A percentile compares a stretch with the other conserved stretches of the same genome.
Evolutionary conservation across 2,797 vertebrate genomes (phyloP).

Genomic region (Toxotes lorentzi): DNA sequence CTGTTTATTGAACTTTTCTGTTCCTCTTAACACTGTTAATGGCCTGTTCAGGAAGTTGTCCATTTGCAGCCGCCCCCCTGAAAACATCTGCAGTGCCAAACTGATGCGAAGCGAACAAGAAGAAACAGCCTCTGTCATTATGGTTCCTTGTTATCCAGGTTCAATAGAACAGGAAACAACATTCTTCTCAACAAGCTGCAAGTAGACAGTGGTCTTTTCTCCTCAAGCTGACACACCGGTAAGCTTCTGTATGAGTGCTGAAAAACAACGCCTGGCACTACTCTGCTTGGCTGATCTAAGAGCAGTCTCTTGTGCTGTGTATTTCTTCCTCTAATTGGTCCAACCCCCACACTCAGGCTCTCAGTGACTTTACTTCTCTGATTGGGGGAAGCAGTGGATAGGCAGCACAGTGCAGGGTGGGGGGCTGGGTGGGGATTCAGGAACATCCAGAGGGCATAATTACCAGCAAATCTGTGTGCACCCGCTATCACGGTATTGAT

Average conservation of each 20-base stretch:
- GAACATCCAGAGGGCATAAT: constrained; percentile 75
- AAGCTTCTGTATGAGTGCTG: constrained; percentile 50
- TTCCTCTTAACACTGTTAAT: constrained; percentile 17
- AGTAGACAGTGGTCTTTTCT: constrained; percentile 51
- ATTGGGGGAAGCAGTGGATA: constrained; percentile 36
- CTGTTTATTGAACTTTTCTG: constrained; percentile 1
- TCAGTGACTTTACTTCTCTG: constrained; percentile 46
- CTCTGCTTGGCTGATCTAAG: constrained; percentile 67
- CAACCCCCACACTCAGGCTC: constrained; percentile 41
- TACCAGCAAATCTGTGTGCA: constrained; percentile 68
- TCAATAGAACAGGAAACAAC: constrained; percentile 61
- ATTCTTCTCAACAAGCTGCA: constrained; percentile 43
- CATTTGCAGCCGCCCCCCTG: constrained; percentile 1
- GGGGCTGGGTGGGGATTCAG: constrained; percentile 21
- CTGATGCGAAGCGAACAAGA: constrained; percentile 12
- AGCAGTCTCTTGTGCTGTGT: constrained; percentile 55
- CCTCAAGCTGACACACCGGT: constrained; percentile 47
- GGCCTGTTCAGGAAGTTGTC: constrained; percentile 17
- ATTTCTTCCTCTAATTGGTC: constrained; percentile 77
- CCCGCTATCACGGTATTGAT: constrained; percentile 62
- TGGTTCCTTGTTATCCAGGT: constrained; percentile 64
- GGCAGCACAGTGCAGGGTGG: constrained; percentile 18
- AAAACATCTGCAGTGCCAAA: constrained; percentile 7
- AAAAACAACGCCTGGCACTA: constrained; percentile 53
- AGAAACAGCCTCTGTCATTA: constrained; percentile 45